These are phyloP conservation scores for Amorpha juglandis DNA, from an alignment of 2,888 invertebrate genomes.

Conservation along the genomic window DNA sequence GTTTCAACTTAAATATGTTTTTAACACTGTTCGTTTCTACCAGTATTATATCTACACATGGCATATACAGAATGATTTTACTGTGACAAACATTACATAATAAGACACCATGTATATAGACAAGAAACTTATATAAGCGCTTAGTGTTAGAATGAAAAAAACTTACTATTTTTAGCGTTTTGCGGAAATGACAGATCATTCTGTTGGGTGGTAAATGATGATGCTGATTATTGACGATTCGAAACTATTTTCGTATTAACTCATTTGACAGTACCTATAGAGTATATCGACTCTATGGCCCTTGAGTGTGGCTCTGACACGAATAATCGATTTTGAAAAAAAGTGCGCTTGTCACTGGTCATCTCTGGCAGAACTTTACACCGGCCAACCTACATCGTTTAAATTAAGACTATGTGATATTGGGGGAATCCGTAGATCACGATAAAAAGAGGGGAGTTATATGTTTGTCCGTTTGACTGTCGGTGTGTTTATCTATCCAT, in stretches of 20 bases:
- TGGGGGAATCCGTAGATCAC: too few relatives aligned
- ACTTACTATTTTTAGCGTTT: conserved; percentile 7
- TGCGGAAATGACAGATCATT: conserved; percentile 12
- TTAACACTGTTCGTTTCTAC: conserved; percentile 5
- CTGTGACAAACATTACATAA: not conserved
- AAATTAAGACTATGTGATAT: too few relatives aligned
- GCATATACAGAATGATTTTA: conserved; percentile 6
- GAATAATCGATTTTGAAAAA: too few relatives aligned
- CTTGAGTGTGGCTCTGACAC: too few relatives aligned
- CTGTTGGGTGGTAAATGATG: conserved; percentile 13
- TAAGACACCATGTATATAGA: not conserved
- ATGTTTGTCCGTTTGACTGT: too few relatives aligned
- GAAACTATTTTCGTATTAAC: conserved; percentile 3
- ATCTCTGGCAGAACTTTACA: too few relatives aligned
- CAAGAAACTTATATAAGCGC: conserved; percentile 8
- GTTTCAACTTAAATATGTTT: too few relatives aligned
- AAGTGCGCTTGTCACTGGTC: too few relatives aligned
- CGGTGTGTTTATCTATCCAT: too few relatives aligned
- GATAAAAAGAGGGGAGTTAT: too few relatives aligned
- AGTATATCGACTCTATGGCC: not conserved
- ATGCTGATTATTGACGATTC: not conserved
- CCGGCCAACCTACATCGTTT: too few relatives aligned
- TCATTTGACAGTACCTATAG: not conserved
- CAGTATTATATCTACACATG: conserved; percentile 10
- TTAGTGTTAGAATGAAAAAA: conserved; percentile 10